Evolutionary conservation across 2,888 invertebrate species (phyloP).

Genomic region (Acronicta aceris): DNA sequence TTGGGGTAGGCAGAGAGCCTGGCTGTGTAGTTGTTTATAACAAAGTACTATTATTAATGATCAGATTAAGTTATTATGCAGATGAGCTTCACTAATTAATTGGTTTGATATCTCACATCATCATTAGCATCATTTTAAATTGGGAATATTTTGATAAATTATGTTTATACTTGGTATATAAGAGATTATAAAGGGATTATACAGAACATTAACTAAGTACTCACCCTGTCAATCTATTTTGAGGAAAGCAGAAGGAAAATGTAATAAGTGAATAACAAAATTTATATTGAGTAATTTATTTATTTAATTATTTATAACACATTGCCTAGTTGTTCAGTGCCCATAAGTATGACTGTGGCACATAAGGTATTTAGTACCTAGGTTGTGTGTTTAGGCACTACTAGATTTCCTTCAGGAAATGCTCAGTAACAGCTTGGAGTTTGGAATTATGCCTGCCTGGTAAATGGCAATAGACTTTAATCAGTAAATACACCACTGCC

Average conservation of each 20-base stretch:
- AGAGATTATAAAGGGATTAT: not conserved
- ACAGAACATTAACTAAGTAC: constrained; percentile 40
- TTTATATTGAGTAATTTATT: too few species aligned
- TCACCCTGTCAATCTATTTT: constrained; percentile 76
- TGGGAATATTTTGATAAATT: constrained; percentile 12
- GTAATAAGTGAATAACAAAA: constrained; percentile 14
- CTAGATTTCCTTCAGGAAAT: too few species aligned
- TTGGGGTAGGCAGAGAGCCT: too few species aligned
- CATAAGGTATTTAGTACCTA: not conserved
- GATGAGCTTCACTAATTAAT: constrained; percentile 16
- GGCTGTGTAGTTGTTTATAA: constrained; percentile 21
- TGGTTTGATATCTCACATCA: constrained; percentile 7
- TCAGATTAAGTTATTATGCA: not conserved
- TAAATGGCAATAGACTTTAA: too few species aligned
- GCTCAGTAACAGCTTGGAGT: too few species aligned
- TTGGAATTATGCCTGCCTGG: too few species aligned
- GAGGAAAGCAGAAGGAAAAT: constrained; percentile 44
- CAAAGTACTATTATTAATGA: not conserved
- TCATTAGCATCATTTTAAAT: constrained; percentile 27
- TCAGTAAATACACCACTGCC: too few species aligned
- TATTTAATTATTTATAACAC: too few species aligned
- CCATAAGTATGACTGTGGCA: too few species aligned
- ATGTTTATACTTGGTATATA: not conserved
- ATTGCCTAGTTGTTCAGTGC: too few species aligned
- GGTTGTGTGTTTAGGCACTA: not conserved